phyloP scores from a whole-genome alignment of 2,888 invertebrate species.

The Volucella zonaria region DNA sequence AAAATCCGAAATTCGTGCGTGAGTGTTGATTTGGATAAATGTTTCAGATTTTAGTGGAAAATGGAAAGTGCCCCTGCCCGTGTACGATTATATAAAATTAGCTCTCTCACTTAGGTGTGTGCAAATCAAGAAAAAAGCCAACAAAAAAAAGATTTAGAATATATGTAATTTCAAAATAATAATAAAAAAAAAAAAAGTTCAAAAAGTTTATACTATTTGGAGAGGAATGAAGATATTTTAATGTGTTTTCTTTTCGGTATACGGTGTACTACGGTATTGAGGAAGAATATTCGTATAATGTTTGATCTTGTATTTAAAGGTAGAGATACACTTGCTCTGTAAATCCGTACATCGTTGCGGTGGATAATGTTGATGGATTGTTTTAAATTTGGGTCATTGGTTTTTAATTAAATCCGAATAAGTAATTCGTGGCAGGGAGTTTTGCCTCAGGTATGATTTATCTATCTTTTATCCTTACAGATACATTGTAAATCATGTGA shows the following conservation, averaged over 20 bases:
- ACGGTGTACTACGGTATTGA: constrained; percentile 28
- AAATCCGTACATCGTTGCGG: constrained; percentile 40
- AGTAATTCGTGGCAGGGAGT: constrained; percentile 14
- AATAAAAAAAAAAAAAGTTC: constrained; percentile 51
- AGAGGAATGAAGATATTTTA: constrained; percentile 71
- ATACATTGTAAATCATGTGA: constrained; percentile 21
- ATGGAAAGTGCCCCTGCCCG: constrained; percentile 67
- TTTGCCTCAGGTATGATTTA: constrained; percentile 25
- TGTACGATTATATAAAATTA: constrained; percentile 72
- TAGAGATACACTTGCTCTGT: constrained; percentile 1
- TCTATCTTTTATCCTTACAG: neutral
- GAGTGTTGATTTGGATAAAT: constrained; percentile 39
- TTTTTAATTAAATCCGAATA: constrained; percentile 46
- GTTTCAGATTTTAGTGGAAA: constrained; percentile 60
- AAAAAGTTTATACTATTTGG: constrained; percentile 62
- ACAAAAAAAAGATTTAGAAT: too few species aligned
- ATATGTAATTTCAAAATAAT: too few species aligned
- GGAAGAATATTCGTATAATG: constrained; percentile 36
- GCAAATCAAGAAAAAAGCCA: constrained; percentile 40
- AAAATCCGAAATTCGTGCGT: constrained; percentile 11
- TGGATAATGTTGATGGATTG: constrained; percentile 71
- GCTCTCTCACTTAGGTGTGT: constrained; percentile 66
- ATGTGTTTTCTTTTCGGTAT: constrained; percentile 47
- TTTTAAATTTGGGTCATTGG: constrained; percentile 73
- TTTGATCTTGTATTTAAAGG: constrained; percentile 66